Conservation (phyloP, 2,113 vertebrate genomes). For the Geococcyx californianus region DNA sequence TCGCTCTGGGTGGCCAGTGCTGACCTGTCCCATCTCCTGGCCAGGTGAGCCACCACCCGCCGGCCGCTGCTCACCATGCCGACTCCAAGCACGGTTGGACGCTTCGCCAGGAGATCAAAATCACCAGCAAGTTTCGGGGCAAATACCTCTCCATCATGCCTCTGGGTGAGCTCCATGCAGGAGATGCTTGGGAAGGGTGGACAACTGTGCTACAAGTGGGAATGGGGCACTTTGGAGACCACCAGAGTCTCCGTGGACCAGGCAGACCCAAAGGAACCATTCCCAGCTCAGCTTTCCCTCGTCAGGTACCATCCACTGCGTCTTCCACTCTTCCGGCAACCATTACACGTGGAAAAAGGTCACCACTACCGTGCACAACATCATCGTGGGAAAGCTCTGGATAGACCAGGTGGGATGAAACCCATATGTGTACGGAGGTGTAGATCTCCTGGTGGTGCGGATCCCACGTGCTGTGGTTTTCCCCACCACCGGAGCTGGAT, state of each 20-base stretch:
- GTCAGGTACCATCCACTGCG: constrained; percentile 92
- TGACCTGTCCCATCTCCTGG: not conserved
- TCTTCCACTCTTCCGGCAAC: constrained; percentile 90
- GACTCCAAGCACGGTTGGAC: constrained; percentile 92
- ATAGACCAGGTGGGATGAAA: constrained; percentile 90
- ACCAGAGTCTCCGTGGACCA: fast-evolving
- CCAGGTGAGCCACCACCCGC: constrained; percentile 97
- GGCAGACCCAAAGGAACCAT: not conserved
- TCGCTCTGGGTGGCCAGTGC: fast-evolving
- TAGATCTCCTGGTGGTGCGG: not conserved
- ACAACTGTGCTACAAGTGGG: fast-evolving
- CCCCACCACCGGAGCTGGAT: too few relatives aligned
- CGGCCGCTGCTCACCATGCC: constrained; percentile 91
- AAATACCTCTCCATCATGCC: constrained; percentile 99
- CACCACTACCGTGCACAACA: constrained; percentile 97
- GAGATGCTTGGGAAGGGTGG: not conserved
- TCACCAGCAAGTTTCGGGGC: constrained; percentile 98
- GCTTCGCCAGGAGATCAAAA: constrained; percentile 90
- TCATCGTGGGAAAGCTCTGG: constrained; percentile 97
- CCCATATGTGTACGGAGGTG: too few relatives aligned
- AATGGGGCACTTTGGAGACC: fast-evolving
- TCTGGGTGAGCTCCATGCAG: constrained; percentile 78
- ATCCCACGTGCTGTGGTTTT: too few relatives aligned
- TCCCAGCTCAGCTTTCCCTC: not conserved
- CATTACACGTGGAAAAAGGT: constrained; percentile 99